phyloP scores from a whole-genome alignment of 1,140 invertebrate species.

The Drosophila ironensis region DNA sequence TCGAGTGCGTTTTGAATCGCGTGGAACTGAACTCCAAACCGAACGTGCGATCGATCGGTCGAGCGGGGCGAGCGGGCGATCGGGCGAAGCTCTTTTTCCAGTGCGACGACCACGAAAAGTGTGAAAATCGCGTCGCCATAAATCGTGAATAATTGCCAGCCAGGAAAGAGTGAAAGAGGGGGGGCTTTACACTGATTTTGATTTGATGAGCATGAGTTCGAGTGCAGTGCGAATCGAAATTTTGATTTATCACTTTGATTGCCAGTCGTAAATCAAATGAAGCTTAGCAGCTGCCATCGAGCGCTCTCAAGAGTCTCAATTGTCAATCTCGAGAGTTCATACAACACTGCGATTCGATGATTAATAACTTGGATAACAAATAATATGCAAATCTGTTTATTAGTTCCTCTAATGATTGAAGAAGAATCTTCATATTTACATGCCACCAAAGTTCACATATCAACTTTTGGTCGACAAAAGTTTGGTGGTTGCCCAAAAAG shows the following conservation, averaged over 20 bases:
- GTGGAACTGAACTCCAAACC: conserved; percentile 15
- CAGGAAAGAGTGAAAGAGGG: not conserved
- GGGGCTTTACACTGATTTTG: conserved; percentile 6
- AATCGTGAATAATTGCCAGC: conserved; percentile 12
- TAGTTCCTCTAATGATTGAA: not conserved
- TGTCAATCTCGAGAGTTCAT: conserved; percentile 11
- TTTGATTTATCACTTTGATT: conserved; percentile 36
- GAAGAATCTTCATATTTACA: not conserved
- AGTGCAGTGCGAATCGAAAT: not conserved
- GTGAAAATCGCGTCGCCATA: conserved; percentile 46
- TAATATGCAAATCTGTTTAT: not conserved
- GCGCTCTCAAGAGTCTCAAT: not conserved
- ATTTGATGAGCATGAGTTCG: conserved; percentile 1
- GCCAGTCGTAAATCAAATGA: conserved; percentile 29
- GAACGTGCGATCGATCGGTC: too few relatives aligned
- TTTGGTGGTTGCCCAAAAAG: conserved; percentile 11
- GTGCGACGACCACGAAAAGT: conserved; percentile 36
- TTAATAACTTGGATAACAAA: not conserved
- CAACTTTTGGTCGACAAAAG: conserved; percentile 7
- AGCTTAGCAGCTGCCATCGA: not conserved
- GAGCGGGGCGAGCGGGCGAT: too few relatives aligned
- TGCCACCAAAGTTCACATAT: not conserved
- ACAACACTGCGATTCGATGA: not conserved
- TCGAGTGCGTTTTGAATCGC: conserved; percentile 46
- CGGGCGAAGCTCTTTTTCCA: not conserved